These are phyloP conservation scores for Cephonodes hylas DNA, from an alignment of 2,888 invertebrate species.

Conservation along the genomic window DNA sequence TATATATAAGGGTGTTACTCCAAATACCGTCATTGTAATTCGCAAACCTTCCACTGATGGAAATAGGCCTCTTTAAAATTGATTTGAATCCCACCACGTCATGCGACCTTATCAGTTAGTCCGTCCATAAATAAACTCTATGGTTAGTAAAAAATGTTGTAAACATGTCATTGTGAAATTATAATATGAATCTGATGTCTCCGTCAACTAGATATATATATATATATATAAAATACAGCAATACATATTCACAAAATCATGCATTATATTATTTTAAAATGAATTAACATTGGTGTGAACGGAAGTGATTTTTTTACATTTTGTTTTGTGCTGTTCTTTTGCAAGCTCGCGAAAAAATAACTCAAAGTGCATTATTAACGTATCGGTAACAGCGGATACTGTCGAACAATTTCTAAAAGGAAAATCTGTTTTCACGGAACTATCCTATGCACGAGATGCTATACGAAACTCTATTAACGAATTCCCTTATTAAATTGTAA, in stretches of 20 bases:
- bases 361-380: constrained; percentile 69
- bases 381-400: constrained; percentile 39
- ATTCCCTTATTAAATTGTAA: background rate
- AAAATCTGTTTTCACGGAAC: background rate
- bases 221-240: background rate
- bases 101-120: too few relatives aligned
- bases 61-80: too few relatives aligned
- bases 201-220: background rate
- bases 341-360: constrained; percentile 27
- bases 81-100: too few relatives aligned
- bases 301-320: background rate
- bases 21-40: too few relatives aligned
- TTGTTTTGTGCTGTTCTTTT: constrained; percentile 27
- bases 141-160: too few relatives aligned
- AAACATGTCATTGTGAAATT: too few relatives aligned
- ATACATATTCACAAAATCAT: background rate
- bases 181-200: background rate
- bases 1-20: too few relatives aligned
- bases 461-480: constrained; percentile 1
- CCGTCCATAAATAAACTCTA: too few relatives aligned
- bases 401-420: background rate
- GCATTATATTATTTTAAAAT: background rate
- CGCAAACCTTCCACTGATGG: too few relatives aligned
- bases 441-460: constrained; percentile 12
- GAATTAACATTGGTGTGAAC: background rate